Base-by-base conservation (phyloP, 2,888 invertebrate genomes). In the Nematopogon swammerdamellus region DNA sequence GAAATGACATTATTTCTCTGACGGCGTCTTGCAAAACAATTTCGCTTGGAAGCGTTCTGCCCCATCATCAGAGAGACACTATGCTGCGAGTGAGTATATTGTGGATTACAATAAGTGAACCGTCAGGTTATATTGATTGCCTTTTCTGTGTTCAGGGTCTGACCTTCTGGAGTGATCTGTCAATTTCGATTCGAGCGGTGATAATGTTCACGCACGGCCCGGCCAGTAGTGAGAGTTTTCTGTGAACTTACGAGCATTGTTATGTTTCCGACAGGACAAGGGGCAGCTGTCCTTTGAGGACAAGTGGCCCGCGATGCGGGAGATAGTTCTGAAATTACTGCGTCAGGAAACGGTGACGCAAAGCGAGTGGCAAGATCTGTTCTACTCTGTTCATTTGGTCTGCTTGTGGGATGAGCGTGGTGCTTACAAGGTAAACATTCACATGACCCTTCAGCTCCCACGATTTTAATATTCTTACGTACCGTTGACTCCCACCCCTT, bases 401-500 rank as follows among this genome's bases (percentile, higher is more conserved):
- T 96, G 96, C 68, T 76, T 97, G 51, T 99, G 98, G 98, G 96
- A 98, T 72, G 97, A 97, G 61, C 93, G 95, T 68, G 95, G 95
- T 0, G 89, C 95, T 1, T 83, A 85, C 45, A 96, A 95, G 71
- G 85, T 98, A 44, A 64, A 8, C 36, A 25, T 25, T 25, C 4
- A 25, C n/a, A n/a, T n/a, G n/a, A n/a, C n/a, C n/a, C n/a, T n/a
- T 25, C 8, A 8, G 8, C 4, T 25, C 25, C 25, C 25, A 25
- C 5, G 8, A 25, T 25, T 25, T 25, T 25, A 25, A 8, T n/a
- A 25, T 25, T 6, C 8, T 6, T 25, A 25, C 4, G 25, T 25
- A 25, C 25, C 25, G 5, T 25, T 6, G 25, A 8, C 25, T 25
- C 25, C 25, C 25, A 25, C 5, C 5, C 25, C 4, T 25, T 25